These are phyloP conservation scores for Pycnomerus fuliginosus DNA, from an alignment of 2,888 invertebrate species.

Conservation along the genomic window DNA sequence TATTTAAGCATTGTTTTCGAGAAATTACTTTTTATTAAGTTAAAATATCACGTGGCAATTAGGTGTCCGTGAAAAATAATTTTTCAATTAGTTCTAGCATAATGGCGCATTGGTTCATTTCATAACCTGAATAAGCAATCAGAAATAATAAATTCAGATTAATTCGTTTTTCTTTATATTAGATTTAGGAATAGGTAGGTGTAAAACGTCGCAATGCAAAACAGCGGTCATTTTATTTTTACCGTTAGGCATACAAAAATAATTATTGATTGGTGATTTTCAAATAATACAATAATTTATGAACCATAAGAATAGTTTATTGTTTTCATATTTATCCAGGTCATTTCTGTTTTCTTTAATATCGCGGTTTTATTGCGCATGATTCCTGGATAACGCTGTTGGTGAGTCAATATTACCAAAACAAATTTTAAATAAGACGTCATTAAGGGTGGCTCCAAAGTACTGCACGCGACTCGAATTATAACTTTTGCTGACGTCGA, in stretches of 20 bases:
- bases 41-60: no score
- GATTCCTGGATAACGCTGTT: no score
- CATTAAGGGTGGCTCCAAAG: no score
- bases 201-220: conserved; percentile 5
- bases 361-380: no score
- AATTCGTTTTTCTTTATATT: conserved; percentile 7
- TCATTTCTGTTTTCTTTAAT: no score
- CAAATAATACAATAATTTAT: conserved; percentile 6
- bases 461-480: conserved; percentile 41
- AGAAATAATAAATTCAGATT: conserved; percentile 9
- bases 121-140: conserved; percentile 13
- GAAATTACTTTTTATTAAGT: no score
- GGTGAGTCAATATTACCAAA: no score
- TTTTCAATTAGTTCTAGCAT: no score
- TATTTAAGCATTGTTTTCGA: no score
- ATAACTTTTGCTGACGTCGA: conserved; percentile 39
- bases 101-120: conserved; percentile 9
- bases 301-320: conserved; percentile 8
- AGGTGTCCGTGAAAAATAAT: no score
- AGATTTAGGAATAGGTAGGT: conserved; percentile 11
- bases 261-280: conserved; percentile 5
- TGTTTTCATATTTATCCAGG: conserved; percentile 10
- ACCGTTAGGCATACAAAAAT: conserved; percentile 5
- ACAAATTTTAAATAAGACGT: no score
- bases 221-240: no score